Evolutionary conservation across 2,888 invertebrate genomes (phyloP).

Genomic region (Leucophenga maculata): DNA sequence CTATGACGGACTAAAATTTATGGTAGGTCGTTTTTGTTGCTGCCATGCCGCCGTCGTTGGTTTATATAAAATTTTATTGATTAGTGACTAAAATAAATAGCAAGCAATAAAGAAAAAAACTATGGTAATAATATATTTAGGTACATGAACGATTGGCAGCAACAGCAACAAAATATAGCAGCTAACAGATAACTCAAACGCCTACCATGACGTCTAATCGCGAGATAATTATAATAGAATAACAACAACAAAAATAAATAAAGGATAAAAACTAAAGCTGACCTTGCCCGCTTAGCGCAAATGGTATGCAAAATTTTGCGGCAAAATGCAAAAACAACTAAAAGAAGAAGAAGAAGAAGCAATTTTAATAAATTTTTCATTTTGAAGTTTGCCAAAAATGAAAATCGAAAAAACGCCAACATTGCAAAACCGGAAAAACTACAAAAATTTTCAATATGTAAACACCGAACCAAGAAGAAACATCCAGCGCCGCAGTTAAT

Average conservation of each 20-base stretch:
- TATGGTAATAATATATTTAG: neutral
- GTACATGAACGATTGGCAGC: neutral
- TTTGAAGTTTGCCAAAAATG: slow-evolving; percentile 39
- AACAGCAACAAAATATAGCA: slow-evolving; percentile 26
- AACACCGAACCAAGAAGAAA: slow-evolving; percentile 9
- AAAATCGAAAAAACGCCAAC: slow-evolving; percentile 23
- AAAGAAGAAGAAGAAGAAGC: slow-evolving; percentile 28
- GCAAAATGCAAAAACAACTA: slow-evolving; percentile 6
- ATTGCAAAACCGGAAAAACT: slow-evolving; percentile 1
- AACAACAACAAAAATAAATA: too few relatives aligned
- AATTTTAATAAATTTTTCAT: slow-evolving; percentile 45
- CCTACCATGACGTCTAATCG: neutral
- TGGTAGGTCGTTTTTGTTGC: too few relatives aligned
- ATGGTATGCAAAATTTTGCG: slow-evolving; percentile 29
- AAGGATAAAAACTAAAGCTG: neutral
- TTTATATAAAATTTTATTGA: slow-evolving; percentile 11
- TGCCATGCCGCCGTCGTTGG: too few relatives aligned
- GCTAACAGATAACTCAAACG: slow-evolving; percentile 29
- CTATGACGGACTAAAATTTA: neutral
- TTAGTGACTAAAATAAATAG: slow-evolving; percentile 19
- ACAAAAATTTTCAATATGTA: neutral
- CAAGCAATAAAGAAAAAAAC: neutral
- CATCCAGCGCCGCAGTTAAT: slow-evolving; percentile 47
- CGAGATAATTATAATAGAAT: neutral
- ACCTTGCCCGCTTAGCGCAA: slow-evolving; percentile 28